Percentiles rank a stretch among this genome's conserved stretches.
Conservation (phyloP, 2,113 vertebrate species). For the Cricetomys ansorgei region DNA sequence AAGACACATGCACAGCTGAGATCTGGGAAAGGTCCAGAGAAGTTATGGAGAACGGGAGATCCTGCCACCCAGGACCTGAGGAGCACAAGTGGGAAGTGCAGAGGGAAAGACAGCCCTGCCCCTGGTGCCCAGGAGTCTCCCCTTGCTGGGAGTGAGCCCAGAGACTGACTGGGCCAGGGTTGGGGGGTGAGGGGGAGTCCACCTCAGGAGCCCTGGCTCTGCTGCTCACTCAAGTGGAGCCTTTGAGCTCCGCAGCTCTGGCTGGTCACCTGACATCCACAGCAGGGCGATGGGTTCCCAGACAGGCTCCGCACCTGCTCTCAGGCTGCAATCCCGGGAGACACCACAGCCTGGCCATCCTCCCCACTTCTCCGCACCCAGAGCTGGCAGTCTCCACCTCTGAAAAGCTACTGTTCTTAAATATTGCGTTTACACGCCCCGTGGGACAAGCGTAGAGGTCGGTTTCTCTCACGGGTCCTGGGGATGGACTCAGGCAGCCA, state of each 20-base stretch:
- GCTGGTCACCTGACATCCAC: not conserved
- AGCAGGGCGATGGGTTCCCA: no score
- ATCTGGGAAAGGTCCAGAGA: not conserved
- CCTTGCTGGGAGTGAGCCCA: not conserved
- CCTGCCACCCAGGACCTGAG: not conserved
- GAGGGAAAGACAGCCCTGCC: not conserved
- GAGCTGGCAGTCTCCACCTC: not conserved
- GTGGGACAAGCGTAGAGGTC: not conserved
- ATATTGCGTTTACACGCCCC: not conserved
- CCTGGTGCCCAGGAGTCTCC: not conserved
- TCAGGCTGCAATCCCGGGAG: not conserved
- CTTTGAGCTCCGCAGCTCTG: not conserved
- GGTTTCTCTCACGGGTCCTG: not conserved
- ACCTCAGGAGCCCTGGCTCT: not conserved
- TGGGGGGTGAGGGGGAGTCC: no score
- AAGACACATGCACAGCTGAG: no score
- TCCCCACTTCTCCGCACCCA: not conserved
- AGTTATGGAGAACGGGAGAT: not conserved
- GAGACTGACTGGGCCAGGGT: no score
- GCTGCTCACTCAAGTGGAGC: not conserved
- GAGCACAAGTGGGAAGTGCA: not conserved
- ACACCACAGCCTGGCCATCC: not conserved
- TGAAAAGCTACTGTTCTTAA: not conserved
- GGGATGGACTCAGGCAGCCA: not conserved
- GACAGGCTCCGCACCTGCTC: not conserved